Evolutionary conservation across 1,140 invertebrate species (phyloP).

Genomic region (Lepidotrigona ventralis): DNA sequence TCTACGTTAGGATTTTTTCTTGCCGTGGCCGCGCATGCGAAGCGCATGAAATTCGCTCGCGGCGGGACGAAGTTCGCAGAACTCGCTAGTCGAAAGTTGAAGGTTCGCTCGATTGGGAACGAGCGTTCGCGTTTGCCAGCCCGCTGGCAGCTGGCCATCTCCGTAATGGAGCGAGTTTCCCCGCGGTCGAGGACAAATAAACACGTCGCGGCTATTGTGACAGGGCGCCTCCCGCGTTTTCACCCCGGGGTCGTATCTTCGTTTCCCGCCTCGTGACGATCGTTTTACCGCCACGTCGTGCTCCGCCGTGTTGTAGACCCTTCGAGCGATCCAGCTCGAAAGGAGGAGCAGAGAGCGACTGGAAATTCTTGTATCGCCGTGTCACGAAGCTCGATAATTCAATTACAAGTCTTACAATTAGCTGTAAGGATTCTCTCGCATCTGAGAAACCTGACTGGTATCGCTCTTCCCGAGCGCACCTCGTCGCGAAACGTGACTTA

Average conservation of each 20-base stretch:
- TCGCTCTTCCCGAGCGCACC: constrained; percentile 4
- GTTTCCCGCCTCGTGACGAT: background rate
- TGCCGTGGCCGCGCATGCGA: too few species aligned
- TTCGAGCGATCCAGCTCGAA: background rate
- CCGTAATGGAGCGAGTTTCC: constrained; percentile 50
- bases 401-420: constrained; percentile 49
- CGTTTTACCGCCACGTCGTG: background rate
- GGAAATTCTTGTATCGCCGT: constrained; percentile 18
- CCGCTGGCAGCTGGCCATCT: constrained; percentile 51
- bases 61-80: background rate
- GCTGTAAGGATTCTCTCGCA: constrained; percentile 55
- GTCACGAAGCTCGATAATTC: constrained; percentile 50
- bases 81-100: background rate
- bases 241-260: too few species aligned
- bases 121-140: constrained; percentile 20
- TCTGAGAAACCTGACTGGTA: constrained; percentile 50
- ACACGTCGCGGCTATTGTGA: constrained; percentile 56
- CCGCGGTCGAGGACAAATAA: constrained; percentile 46
- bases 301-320: background rate
- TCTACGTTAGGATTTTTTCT: too few species aligned
- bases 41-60: background rate
- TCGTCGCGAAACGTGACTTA: constrained; percentile 21
- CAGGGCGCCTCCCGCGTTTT: constrained; percentile 51
- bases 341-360: background rate
- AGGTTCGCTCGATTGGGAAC: background rate